Evolutionary conservation across 2,113 vertebrate genomes (phyloP).

Genomic region (Lontra canadensis): DNA sequence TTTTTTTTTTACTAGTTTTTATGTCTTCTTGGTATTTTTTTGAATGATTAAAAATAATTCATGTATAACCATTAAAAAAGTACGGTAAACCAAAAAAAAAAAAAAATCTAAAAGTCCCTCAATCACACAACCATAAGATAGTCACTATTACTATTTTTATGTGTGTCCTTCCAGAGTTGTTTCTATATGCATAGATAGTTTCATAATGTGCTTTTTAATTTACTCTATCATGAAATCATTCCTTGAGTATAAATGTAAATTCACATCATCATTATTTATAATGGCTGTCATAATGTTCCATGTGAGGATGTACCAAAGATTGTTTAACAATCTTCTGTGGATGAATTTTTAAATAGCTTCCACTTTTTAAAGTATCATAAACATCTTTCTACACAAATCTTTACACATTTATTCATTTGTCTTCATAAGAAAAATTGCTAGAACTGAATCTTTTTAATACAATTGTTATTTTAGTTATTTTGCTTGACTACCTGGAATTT

Average conservation of each 20-base stretch:
- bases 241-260: background rate
- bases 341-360: slow-evolving; percentile 36
- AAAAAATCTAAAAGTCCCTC: background rate
- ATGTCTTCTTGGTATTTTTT: background rate
- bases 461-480: slow-evolving; percentile 42
- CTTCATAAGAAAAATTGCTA: slow-evolving; percentile 30
- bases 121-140: background rate
- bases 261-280: background rate
- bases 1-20: slow-evolving; percentile 4
- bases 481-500: slow-evolving; percentile 34
- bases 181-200: background rate
- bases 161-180: background rate
- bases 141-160: background rate
- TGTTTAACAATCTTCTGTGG: background rate
- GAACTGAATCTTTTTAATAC: background rate
- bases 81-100: background rate
- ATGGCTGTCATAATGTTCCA: background rate
- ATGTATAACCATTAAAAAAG: background rate
- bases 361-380: background rate
- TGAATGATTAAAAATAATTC: slow-evolving; percentile 25
- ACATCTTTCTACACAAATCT: background rate
- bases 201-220: slow-evolving; percentile 20
- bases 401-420: slow-evolving; percentile 6
- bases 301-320: background rate
- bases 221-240: background rate